Conservation (phyloP, 1,140 invertebrate species). For the Drosophila sulfurigaster region DNA sequence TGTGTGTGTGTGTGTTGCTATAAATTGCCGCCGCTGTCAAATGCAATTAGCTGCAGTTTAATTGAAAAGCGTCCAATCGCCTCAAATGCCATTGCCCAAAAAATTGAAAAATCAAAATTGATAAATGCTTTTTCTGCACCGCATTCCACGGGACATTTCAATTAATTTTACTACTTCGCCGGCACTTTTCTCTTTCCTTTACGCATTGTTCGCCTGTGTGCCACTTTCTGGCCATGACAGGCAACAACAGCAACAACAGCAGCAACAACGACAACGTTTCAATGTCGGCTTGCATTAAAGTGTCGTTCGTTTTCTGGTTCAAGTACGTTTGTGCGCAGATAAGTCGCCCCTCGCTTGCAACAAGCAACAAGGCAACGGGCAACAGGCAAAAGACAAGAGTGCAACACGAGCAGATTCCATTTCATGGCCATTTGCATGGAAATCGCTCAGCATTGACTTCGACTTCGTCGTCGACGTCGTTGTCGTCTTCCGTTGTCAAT, state of each 20-base stretch:
- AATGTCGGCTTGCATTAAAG: conserved; percentile 81
- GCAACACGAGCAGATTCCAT: conserved; percentile 69
- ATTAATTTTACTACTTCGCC: conserved; percentile 60
- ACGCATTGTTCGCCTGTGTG: conserved; percentile 56
- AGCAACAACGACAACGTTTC: conserved; percentile 63
- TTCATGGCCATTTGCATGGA: conserved; percentile 83
- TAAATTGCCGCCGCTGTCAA: conserved; percentile 72
- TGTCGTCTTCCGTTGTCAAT: conserved; percentile 80
- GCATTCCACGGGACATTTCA: conserved; percentile 61
- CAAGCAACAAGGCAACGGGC: too few relatives aligned
- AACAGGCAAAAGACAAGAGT: conserved; percentile 7
- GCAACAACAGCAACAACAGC: conserved; percentile 34
- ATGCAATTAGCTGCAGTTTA: conserved; percentile 76
- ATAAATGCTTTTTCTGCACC: conserved; percentile 45
- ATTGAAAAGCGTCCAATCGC: conserved; percentile 61
- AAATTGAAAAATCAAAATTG: conserved; percentile 51
- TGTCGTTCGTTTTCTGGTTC: conserved; percentile 81
- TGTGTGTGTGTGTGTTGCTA: conserved; percentile 38
- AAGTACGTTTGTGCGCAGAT: conserved; percentile 73
- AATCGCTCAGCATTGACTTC: conserved; percentile 57
- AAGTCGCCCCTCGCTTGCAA: conserved; percentile 32
- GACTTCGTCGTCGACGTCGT: background rate
- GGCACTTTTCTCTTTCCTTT: conserved; percentile 58
- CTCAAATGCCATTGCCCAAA: conserved; percentile 46
- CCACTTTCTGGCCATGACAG: conserved; percentile 54